Conservation (phyloP, 2,888 invertebrate species). For the Junonia oenone region DNA sequence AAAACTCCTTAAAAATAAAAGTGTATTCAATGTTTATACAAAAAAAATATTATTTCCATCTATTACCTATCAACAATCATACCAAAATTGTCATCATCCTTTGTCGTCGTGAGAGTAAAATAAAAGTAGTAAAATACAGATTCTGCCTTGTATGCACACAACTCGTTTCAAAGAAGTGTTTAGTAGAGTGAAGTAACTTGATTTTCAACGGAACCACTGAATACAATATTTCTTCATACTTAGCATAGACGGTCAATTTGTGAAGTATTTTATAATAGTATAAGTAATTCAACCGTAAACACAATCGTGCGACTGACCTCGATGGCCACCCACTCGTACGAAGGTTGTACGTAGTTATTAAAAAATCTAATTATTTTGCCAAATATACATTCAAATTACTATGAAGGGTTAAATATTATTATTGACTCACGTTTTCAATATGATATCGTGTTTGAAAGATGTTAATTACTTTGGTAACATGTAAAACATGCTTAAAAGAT, state of each 20-base stretch:
- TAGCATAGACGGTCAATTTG: conserved; percentile 9
- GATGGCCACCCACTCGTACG: conserved; percentile 14
- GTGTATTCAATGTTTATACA: too few relatives aligned
- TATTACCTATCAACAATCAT: too few relatives aligned
- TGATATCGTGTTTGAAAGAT: too few relatives aligned
- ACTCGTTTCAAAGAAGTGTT: too few relatives aligned
- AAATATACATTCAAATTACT: background rate
- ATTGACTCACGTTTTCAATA: background rate
- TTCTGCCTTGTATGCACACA: too few relatives aligned
- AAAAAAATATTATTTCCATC: background rate
- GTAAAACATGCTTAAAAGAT: too few relatives aligned
- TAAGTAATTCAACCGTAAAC: conserved; percentile 28
- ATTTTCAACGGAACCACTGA: background rate
- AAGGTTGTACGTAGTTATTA: conserved; percentile 19
- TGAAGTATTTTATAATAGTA: conserved; percentile 25
- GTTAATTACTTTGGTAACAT: too few relatives aligned
- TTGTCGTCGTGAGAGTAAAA: too few relatives aligned
- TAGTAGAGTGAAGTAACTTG: too few relatives aligned
- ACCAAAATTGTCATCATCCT: too few relatives aligned
- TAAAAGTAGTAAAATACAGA: too few relatives aligned
- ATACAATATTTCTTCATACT: background rate
- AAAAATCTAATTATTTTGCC: conserved; percentile 13
- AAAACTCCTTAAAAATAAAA: too few relatives aligned
- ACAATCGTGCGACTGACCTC: conserved; percentile 26
- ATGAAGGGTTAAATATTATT: background rate